Evolutionary conservation across 2,797 vertebrate species (phyloP).

Genomic region (Spheniscus humboldti): DNA sequence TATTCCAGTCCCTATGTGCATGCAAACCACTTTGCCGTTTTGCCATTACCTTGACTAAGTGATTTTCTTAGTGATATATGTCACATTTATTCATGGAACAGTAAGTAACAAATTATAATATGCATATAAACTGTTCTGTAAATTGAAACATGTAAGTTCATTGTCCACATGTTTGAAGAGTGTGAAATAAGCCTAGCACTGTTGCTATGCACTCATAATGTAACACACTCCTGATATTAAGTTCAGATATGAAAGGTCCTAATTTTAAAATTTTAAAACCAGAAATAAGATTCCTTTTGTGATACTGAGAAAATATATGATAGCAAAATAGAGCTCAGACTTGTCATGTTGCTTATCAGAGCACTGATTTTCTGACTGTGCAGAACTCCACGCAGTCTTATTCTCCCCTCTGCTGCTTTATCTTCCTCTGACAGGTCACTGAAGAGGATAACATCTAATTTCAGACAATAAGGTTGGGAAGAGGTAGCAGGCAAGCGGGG

Average conservation of each 20-base stretch:
- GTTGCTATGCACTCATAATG: not conserved
- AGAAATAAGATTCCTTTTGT: not conserved
- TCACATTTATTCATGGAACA: not conserved
- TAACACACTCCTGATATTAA: not conserved
- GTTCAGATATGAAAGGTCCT: not conserved
- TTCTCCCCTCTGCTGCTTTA: not conserved
- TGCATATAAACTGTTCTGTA: not conserved
- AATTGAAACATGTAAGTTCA: not conserved
- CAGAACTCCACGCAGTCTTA: not conserved
- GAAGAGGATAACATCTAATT: not conserved
- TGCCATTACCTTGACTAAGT: not conserved
- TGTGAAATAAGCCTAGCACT: not conserved
- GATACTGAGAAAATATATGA: not conserved
- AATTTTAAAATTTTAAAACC: not conserved
- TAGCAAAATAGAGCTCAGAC: not conserved
- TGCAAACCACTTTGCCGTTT: not conserved
- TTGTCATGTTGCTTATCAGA: not conserved
- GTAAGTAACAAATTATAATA: not conserved
- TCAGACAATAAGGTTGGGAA: not conserved
- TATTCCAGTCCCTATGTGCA: not conserved
- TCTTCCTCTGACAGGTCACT: not conserved
- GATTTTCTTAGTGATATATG: not conserved
- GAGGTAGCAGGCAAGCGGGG: not conserved
- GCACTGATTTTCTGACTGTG: not conserved
- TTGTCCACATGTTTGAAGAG: not conserved